Base-by-base conservation (phyloP, 2,113 vertebrate species). In the Holacanthus passer region DNA sequence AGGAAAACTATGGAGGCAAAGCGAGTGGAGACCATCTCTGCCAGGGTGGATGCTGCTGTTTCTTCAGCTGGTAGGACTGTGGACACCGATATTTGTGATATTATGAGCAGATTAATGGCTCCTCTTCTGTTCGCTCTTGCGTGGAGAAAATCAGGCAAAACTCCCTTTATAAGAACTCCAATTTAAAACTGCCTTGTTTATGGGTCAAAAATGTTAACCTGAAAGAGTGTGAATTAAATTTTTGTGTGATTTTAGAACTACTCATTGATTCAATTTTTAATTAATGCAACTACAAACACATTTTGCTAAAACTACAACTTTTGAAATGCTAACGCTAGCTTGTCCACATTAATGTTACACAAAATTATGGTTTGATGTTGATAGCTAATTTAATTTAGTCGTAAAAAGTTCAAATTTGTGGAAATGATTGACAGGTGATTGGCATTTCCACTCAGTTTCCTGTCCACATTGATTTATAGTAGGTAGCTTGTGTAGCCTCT, bases 51-150 rank as follows among this genome's bases (percentile, higher is more conserved):
- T 75, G 95, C 96, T 62, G 93, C 93, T 69, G 91, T 92, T 81
- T 96, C 97, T 59, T 94, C 97, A 87, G 94, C 96, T 91, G 97
- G 97, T 97, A 97, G 97, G 96, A 95, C 85, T 22, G 79, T 45
- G 84, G 83, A 7, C 9, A 22, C 27, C 2, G 65, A 9, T 27
- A n/a, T 22, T 32, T 17, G 17, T 68, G n/a, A 45, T 67, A n/a
- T n/a, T n/a, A n/a, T n/a, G n/a, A n/a, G n/a, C n/a, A n/a, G n/a
- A n/a, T 66, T 60, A 17, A 24, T 1, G 16, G 19, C 47, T 1
- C 7, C 0, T 48, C 3, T 11, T 24, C 0, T 58, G 66, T 20
- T 60, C 20, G 32, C 24, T 60, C 0, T 19, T 13, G 53, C 29
- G 12, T 70, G 59, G 52, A 45, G 16, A 17, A 39, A 66, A 69